Evolutionary conservation across 2,113 vertebrate species (phyloP), one percentile per base, ranked within the genome.

Genomic region (Struthidea cinerea): DNA sequence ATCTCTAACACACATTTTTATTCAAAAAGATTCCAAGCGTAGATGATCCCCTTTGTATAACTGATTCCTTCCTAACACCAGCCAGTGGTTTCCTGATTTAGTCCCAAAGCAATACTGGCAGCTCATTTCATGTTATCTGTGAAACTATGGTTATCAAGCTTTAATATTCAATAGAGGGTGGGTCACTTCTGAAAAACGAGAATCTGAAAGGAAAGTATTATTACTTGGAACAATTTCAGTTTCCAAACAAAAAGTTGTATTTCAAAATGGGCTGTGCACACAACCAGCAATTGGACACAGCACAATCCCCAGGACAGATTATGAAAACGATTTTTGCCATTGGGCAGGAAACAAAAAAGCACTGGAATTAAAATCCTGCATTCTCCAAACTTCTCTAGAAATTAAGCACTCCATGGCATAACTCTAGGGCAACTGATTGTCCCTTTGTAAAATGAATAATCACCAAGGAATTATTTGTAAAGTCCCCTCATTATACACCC

Each of bases 401-500:
- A 80, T 47, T 11, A 87, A 82, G 32, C 23, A 44, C 49, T 89
- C 52, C 37, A 13, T 27, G 32, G 37, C 28, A 50, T 64, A 84
- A 82, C 68, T 79, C 78, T 30, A 68, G 49, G 57, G 87, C 57
- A 87, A 64, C 41, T 18, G 73, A 91, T 82, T 0, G 0, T 49
- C 90, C 86, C 68, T 93, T 89, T 86, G 28, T 42, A 64, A 82
- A 90, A 89, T 90, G 50, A 92, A 90, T 81, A 95, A 94, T 74
- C 60, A 52, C 64, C 42, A 44, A 78, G 61, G 90, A 94, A 95
- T 89, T 88, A 61, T 77, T 69, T 90, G 82, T 94, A 41, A 94
- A 83, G 88, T 86, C 88, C 94, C 83, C 56, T 86, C 89, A 81
- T 93, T 89, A 90, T 55, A 93, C 95, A 84, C 86, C 73, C 91